Percentiles rank a stretch among this genome's conserved stretches.
phyloP scores from a whole-genome alignment of 1,140 invertebrate species.

The Microplitis demolitor region DNA sequence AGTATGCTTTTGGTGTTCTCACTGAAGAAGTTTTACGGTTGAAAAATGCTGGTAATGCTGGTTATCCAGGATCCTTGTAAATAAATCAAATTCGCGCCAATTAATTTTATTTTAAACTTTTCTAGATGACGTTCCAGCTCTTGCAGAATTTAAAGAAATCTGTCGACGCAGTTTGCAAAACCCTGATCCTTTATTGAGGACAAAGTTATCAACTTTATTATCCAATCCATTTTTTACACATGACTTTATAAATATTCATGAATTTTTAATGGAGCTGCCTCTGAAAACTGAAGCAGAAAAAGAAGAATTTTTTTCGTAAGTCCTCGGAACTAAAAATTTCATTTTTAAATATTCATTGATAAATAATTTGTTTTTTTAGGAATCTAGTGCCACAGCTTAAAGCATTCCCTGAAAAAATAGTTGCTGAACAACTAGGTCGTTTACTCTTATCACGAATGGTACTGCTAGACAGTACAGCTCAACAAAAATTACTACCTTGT shows the following conservation, averaged over 20 bases:
- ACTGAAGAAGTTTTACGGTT: slow-evolving; percentile 73
- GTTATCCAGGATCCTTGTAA: no score
- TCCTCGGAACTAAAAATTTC: neutral
- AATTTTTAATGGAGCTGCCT: slow-evolving; percentile 80
- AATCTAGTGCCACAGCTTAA: slow-evolving; percentile 68
- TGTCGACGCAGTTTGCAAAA: slow-evolving; percentile 71
- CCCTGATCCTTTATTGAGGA: slow-evolving; percentile 64
- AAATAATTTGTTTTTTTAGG: slow-evolving; percentile 40
- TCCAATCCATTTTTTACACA: slow-evolving; percentile 79
- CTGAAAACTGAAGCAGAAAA: slow-evolving; percentile 78
- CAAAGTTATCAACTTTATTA: slow-evolving; percentile 67
- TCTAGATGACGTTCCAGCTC: slow-evolving; percentile 70
- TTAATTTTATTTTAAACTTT: slow-evolving; percentile 16
- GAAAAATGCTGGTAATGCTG: slow-evolving; percentile 60
- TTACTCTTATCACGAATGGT: slow-evolving; percentile 82
- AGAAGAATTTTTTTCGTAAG: slow-evolving; percentile 74
- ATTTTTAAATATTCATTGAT: slow-evolving; percentile 2
- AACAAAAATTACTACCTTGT: slow-evolving; percentile 74
- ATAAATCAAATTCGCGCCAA: neutral
- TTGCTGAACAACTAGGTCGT: slow-evolving; percentile 76
- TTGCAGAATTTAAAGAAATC: slow-evolving; percentile 70
- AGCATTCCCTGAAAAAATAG: slow-evolving; percentile 75
- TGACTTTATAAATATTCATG: slow-evolving; percentile 81
- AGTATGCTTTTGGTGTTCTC: slow-evolving; percentile 80
- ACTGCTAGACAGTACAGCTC: slow-evolving; percentile 77